Base-by-base conservation (phyloP, 2,888 invertebrate species). In the Nephrocerus scutellatus region DNA sequence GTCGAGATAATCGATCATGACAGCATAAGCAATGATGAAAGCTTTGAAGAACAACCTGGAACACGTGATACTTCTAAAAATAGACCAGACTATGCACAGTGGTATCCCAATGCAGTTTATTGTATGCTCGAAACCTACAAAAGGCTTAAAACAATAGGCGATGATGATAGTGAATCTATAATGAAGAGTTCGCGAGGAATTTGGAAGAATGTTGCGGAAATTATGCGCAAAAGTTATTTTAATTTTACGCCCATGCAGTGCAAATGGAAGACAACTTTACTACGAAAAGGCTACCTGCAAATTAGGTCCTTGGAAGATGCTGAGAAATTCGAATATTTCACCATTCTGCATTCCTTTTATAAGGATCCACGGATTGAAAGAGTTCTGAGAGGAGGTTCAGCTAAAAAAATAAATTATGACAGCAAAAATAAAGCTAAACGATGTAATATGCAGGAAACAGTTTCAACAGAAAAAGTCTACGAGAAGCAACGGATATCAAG, bases 121-220 rank as follows among this genome's bases (percentile, higher is more conserved):
- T n/a, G n/a, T n/a, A n/a, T n/a, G n/a, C n/a, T n/a, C n/a, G n/a
- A n/a, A n/a, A n/a, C n/a, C n/a, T n/a, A n/a, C n/a, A n/a, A n/a
- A n/a, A n/a, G n/a, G n/a, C n/a, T n/a, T n/a, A n/a, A n/a, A n/a
- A n/a, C n/a, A n/a, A n/a, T n/a, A n/a, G n/a, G n/a, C n/a, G n/a
- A n/a, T n/a, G n/a, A n/a, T n/a, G 44, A 43, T 34, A 39, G n/a
- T n/a, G 36, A 30, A 12, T 14, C 7, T n/a, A n/a, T n/a, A 6
- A 19, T 4, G 8, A 9, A 10, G 13, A 13, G 36, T 28, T 48
- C 42, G 39, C 41, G 44, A 46, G 44, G 46, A 35, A 6, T 26
- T 26, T 20, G 33, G 39, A 33, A 32, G 12, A 33, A 39, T 10
- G 28, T 39, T 18, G 32, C 39, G 5, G 6, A 14, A 9, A 39